Percentiles rank a stretch among this genome's conserved stretches.
Evolutionary conservation across 2,888 invertebrate species (phyloP).

Genomic region (Drosophila quasianomalipes): DNA sequence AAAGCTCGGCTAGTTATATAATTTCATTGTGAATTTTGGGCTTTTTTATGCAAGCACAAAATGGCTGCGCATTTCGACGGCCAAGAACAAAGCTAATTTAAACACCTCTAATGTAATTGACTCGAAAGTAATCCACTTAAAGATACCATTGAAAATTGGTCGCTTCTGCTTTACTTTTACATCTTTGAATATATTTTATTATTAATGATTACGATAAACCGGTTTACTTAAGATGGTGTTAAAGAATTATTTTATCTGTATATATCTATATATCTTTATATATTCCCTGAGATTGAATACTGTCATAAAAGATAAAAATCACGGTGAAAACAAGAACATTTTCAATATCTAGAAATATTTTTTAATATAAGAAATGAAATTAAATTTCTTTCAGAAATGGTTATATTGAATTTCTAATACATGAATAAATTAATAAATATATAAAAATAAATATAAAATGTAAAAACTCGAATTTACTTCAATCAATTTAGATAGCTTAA

Average conservation of each 20-base stretch:
- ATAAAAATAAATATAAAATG: neutral
- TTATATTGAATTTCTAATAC: neutral
- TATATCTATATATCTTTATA: neutral
- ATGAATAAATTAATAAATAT: neutral
- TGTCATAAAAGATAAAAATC: neutral
- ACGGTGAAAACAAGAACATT: neutral
- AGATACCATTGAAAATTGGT: neutral
- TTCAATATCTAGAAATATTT: neutral
- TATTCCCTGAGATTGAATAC: neutral
- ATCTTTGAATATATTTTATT: neutral
- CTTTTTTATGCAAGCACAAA: constrained; percentile 51
- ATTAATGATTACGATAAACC: neutral
- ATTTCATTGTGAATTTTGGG: constrained; percentile 13
- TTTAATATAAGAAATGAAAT: neutral
- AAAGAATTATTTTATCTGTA: neutral
- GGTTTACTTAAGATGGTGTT: neutral
- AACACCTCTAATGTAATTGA: neutral
- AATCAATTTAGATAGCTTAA: neutral
- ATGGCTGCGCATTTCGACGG: constrained; percentile 41
- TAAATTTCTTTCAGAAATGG: neutral
- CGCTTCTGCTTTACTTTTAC: neutral
- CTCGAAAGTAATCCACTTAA: neutral
- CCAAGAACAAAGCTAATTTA: constrained; percentile 10
- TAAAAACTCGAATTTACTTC: neutral
- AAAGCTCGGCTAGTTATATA: constrained; percentile 7